A percentile compares a stretch with the other conserved stretches of the same genome.
These are phyloP conservation scores for Nasonovia ribisnigri DNA, from an alignment of 2,888 invertebrate species.

Conservation along the genomic window DNA sequence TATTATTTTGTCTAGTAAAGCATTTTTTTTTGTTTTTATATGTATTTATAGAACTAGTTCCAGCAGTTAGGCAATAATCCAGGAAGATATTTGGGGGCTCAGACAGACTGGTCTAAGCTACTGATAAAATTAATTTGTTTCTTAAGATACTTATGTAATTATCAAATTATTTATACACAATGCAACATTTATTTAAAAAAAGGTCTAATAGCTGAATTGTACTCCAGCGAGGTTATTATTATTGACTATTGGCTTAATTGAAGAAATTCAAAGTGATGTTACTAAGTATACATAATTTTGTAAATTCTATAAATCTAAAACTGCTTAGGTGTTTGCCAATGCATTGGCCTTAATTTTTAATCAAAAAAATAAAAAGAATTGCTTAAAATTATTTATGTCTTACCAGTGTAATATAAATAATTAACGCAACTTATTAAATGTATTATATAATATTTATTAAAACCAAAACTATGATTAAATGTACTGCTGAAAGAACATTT, in stretches of 20 bases:
- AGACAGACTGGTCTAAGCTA: too few relatives aligned
- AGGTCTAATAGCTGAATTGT: not conserved
- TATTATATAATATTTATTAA: too few relatives aligned
- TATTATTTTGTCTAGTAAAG: constrained; percentile 9
- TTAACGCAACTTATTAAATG: too few relatives aligned
- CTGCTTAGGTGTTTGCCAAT: not conserved
- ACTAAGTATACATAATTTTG: not conserved
- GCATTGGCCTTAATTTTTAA: not conserved
- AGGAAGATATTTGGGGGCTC: not conserved
- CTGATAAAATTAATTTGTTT: not conserved
- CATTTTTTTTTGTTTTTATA: not conserved
- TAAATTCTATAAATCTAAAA: not conserved
- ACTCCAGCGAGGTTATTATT: not conserved
- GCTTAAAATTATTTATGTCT: not conserved
- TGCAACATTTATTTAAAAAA: not conserved
- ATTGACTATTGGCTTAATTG: not conserved
- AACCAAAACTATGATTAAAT: too few relatives aligned
- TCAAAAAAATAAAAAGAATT: not conserved
- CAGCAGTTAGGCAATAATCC: not conserved
- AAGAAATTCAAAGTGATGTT: not conserved
- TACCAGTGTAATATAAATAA: too few relatives aligned
- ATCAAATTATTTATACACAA: not conserved
- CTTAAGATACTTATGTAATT: not conserved
- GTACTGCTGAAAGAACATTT: not conserved
- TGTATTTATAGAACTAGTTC: not conserved